Base-by-base conservation (phyloP, 2,797 vertebrate species). In the Dromococcyx pavoninus region DNA sequence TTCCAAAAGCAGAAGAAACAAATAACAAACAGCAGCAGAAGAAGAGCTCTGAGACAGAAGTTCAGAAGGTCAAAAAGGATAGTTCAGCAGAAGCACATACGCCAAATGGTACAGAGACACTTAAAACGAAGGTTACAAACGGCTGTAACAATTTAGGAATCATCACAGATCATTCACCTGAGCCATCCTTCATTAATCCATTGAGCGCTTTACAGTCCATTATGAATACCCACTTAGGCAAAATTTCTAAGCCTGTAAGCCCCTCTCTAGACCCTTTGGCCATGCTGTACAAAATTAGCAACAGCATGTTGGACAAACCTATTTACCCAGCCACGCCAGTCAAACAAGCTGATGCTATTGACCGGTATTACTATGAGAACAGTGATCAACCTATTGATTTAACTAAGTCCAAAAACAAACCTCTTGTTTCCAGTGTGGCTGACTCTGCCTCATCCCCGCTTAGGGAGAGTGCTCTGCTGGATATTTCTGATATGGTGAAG, bases 401-500 rank as follows among this genome's bases (percentile, higher is more conserved):
- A 97, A 99, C 99, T 9, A 99, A 99, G 98, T 98, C 99, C 77
- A 99, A 99, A 98, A 99, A 62, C 97, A 97, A 98, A 89, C 97
- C 98, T 71, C 97, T 98, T 50, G 98, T 97, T 85, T 98, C 98
- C 30, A 95, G 95, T 1, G 96, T 98, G 83, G 97, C 98, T 8
- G 98, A 99, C 30, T 97, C 98, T 2, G 97, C 98, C 33, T 98
- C 99, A 0, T 98, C 99, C 2, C 99, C 99, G 1, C 97, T 99
- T 19, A 98, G 99, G 86, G 99, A 99, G 96, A 99, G 99, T 15
- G 99, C 99, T 44, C 97, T 99, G 96, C 98, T 99, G 98, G 99
- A 99, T 97, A 99, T 99, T 97, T 99, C 99, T 0, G 99, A 99
- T 97, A 99, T 99, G 99, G 99, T 99, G 54, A 99, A 99, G 94